Conservation (phyloP, 2,113 vertebrate species). For the Gadus chalcogrammus region DNA sequence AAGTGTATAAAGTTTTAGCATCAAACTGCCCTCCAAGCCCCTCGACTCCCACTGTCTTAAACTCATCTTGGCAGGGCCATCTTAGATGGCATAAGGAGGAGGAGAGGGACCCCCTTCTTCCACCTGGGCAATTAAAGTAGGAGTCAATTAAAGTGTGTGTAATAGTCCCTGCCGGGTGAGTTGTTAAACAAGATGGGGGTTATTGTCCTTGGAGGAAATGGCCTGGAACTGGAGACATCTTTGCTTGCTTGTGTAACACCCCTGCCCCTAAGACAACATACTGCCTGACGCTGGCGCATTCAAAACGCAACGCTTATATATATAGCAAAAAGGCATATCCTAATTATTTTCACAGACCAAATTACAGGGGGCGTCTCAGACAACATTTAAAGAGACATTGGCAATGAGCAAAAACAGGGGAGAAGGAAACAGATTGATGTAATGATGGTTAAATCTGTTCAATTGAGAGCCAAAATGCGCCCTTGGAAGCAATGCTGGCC, state of each 20-base stretch:
- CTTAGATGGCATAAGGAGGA: slow-evolving; percentile 53
- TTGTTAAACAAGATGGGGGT: slow-evolving; percentile 90
- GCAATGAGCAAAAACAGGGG: slow-evolving; percentile 1
- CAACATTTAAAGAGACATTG: neutral
- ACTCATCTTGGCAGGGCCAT: slow-evolving; percentile 45
- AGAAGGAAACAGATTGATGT: slow-evolving; percentile 5
- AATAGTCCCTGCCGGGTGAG: slow-evolving; percentile 83
- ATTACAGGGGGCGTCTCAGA: neutral
- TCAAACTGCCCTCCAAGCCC: neutral
- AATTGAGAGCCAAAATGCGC: slow-evolving; percentile 10
- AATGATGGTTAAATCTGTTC: neutral
- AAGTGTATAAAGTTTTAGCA: neutral
- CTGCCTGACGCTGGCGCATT: slow-evolving; percentile 30
- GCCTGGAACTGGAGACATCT: slow-evolving; percentile 78
- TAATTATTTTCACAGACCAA: neutral
- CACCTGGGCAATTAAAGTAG: slow-evolving; percentile 82
- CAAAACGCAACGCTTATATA: slow-evolving; percentile 9
- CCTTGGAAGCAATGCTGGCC: slow-evolving; percentile 5
- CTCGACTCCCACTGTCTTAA: slow-evolving; percentile 5
- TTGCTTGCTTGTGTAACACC: slow-evolving; percentile 59
- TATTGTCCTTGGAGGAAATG: slow-evolving; percentile 85
- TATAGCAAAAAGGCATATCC: slow-evolving; percentile 4
- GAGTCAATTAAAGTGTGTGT: slow-evolving; percentile 84
- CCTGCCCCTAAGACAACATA: slow-evolving; percentile 42
- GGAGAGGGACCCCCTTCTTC: slow-evolving; percentile 59